phyloP scores from a whole-genome alignment of 2,113 vertebrate species.

The Addax nasomaculatus region DNA sequence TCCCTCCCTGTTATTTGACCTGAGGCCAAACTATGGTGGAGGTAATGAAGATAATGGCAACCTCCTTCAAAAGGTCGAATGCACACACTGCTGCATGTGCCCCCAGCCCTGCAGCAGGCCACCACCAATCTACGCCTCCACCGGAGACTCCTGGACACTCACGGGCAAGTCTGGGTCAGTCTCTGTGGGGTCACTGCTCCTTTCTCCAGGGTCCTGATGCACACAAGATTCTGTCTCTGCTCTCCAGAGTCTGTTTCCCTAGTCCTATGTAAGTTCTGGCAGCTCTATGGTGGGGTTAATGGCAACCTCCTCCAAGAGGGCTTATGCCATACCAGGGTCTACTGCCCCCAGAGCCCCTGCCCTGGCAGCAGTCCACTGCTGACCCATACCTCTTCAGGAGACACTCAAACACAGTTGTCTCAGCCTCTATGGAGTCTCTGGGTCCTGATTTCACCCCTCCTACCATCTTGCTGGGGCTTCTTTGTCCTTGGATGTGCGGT shows the following conservation, averaged over 20 bases:
- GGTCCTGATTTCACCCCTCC: neutral
- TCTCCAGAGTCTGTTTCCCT: neutral
- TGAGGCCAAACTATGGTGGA: neutral
- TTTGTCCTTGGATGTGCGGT: no score
- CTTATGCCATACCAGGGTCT: neutral
- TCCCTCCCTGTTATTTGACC: neutral
- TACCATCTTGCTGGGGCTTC: no score
- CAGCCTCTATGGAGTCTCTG: neutral
- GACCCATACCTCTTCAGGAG: neutral
- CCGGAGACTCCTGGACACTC: neutral
- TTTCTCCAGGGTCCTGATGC: neutral
- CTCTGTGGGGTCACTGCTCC: neutral
- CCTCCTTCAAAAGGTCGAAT: neutral
- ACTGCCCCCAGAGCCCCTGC: neutral
- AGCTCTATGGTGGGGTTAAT: neutral
- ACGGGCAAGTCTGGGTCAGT: neutral
- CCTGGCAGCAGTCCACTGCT: neutral
- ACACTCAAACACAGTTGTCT: neutral
- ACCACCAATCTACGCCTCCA: accelerated
- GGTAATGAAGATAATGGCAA: neutral
- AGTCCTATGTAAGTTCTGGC: neutral
- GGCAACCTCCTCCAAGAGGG: neutral
- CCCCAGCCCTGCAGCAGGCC: neutral
- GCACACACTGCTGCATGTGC: neutral
- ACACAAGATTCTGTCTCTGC: neutral